phyloP scores from a whole-genome alignment of 2,797 vertebrate species.

The Enteromius fasciolatus region DNA sequence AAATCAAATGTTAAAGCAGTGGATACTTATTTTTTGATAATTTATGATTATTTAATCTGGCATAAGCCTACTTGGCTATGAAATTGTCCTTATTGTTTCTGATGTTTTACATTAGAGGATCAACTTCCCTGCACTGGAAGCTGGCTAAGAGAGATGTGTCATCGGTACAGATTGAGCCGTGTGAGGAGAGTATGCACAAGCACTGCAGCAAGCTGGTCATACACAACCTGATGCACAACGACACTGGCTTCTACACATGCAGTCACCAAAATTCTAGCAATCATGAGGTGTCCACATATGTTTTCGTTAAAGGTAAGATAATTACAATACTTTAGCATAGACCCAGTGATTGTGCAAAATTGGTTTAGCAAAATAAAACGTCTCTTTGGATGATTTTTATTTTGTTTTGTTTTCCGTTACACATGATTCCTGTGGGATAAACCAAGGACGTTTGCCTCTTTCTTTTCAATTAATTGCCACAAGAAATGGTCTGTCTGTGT shows the following conservation, averaged over 20 bases:
- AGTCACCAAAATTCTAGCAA: conserved; percentile 54
- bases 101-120: conserved; percentile 75
- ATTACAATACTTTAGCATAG: neutral
- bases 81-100: conserved; percentile 27
- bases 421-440: conserved; percentile 51
- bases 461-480: conserved; percentile 37
- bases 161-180: conserved; percentile 68
- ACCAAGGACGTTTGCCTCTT: conserved; percentile 45
- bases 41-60: neutral
- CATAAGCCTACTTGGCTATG: conserved; percentile 22
- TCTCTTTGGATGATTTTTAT: neutral
- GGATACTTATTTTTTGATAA: neutral
- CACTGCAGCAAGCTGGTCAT: conserved; percentile 81
- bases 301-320: conserved; percentile 86
- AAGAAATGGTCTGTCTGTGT: conserved; percentile 46
- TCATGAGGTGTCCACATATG: conserved; percentile 71
- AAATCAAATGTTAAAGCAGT: neutral
- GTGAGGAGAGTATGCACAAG: conserved; percentile 48
- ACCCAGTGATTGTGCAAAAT: neutral
- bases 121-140: conserved; percentile 75
- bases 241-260: conserved; percentile 85
- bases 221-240: conserved; percentile 65
- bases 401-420: conserved; percentile 45
- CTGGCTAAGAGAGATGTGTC: conserved; percentile 57
- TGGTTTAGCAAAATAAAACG: neutral